Evolutionary conservation across 2,113 vertebrate species (phyloP).

Genomic region (Jaculus jaculus): DNA sequence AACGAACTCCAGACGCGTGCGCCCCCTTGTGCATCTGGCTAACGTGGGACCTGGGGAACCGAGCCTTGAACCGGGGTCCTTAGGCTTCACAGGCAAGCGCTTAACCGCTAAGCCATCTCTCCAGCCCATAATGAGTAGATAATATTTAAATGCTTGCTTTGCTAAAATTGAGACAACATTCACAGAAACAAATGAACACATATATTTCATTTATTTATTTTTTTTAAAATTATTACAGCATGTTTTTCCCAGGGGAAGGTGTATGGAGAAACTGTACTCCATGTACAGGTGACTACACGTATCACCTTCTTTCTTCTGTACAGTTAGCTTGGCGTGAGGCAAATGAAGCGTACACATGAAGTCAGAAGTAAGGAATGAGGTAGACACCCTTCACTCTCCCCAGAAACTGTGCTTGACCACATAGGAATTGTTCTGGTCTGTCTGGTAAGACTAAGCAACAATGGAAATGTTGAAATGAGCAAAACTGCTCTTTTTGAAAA

Average conservation of each 20-base stretch:
- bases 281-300: not conserved
- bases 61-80: too few relatives aligned
- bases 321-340: accelerated
- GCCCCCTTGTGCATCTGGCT: too few relatives aligned
- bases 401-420: not conserved
- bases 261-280: not conserved
- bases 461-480: not conserved
- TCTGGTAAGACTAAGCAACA: not conserved
- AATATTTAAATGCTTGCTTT: not conserved
- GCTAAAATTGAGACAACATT: not conserved
- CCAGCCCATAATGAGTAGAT: not conserved
- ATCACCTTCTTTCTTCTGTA: not conserved
- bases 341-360: accelerated
- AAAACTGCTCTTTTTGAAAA: not conserved
- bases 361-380: accelerated
- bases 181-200: too few relatives aligned
- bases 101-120: too few relatives aligned
- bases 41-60: too few relatives aligned
- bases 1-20: too few relatives aligned
- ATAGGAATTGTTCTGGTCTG: not conserved
- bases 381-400: accelerated
- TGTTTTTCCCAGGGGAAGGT: not conserved
- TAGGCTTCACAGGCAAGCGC: too few relatives aligned
- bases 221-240: not conserved
- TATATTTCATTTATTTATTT: too few relatives aligned